Evolutionary conservation across 1,140 invertebrate species (phyloP).

Genomic region (Diachasma alloeum): DNA sequence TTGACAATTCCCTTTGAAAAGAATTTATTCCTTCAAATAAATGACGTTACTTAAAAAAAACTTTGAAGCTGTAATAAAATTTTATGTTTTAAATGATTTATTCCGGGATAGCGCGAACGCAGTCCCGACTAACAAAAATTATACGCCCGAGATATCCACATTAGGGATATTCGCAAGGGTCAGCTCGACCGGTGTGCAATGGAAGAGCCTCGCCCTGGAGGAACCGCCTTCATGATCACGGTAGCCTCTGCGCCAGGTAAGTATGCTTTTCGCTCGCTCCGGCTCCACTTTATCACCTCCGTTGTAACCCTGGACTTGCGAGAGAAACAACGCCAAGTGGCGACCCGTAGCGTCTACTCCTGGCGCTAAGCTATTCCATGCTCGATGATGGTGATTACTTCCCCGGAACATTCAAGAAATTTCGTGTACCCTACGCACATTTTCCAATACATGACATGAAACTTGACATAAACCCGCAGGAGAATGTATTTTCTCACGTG

Average conservation of each 20-base stretch:
- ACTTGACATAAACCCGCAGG: too few species aligned
- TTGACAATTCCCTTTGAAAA: too few species aligned
- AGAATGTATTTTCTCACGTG: too few species aligned
- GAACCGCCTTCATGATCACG: constrained; percentile 74
- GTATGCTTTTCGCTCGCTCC: constrained; percentile 52
- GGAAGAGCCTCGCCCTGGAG: constrained; percentile 71
- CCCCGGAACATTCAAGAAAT: too few species aligned
- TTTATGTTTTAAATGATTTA: background rate
- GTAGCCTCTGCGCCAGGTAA: constrained; percentile 69
- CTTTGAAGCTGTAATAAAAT: background rate
- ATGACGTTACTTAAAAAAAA: too few species aligned
- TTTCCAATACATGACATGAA: too few species aligned
- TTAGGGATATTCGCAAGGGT: constrained; percentile 76
- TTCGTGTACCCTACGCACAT: too few species aligned
- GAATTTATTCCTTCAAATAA: too few species aligned
- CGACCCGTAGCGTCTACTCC: background rate
- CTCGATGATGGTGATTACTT: background rate
- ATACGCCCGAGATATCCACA: constrained; percentile 71
- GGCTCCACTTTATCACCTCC: background rate
- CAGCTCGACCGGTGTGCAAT: constrained; percentile 75
- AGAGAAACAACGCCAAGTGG: background rate
- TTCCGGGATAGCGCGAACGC: constrained; percentile 63
- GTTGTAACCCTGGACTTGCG: background rate
- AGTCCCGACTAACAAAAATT: constrained; percentile 74
- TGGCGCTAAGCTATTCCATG: background rate